Conservation (phyloP, 2,888 invertebrate genomes). For the Lasioglossum villosulum region DNA sequence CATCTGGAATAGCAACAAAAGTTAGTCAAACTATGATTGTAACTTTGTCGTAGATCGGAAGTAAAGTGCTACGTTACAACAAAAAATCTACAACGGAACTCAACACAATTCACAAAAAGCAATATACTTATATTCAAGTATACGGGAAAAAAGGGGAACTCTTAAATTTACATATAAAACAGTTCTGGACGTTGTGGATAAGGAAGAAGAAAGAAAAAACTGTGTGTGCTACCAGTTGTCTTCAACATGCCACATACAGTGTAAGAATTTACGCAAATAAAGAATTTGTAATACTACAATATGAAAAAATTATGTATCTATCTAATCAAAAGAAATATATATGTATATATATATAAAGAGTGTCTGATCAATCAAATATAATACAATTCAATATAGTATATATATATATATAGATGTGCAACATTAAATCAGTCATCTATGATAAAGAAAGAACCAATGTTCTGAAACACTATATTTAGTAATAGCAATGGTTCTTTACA, state of each 20-base stretch:
- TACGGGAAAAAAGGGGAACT: conserved; percentile 27
- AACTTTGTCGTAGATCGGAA: conserved; percentile 41
- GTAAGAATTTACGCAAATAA: conserved; percentile 42
- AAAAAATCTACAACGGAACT: conserved; percentile 63
- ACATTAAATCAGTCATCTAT: conserved; percentile 32
- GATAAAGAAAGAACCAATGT: conserved; percentile 36
- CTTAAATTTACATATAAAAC: conserved; percentile 36
- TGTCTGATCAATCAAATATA: conserved; percentile 62
- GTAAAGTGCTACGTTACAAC: conserved; percentile 53
- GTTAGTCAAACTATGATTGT: conserved; percentile 53
- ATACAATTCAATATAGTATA: conserved; percentile 31
- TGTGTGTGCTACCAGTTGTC: conserved; percentile 65
- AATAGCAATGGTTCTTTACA: background rate
- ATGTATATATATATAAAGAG: conserved; percentile 28
- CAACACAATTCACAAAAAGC: conserved; percentile 64
- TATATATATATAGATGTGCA: conserved; percentile 38
- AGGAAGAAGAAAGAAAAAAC: conserved; percentile 40
- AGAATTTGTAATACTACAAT: conserved; percentile 22
- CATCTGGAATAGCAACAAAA: conserved; percentile 62
- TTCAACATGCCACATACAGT: conserved; percentile 67
- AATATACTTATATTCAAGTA: conserved; percentile 46
- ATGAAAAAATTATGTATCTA: conserved; percentile 32
- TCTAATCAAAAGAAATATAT: conserved; percentile 44
- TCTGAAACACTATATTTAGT: conserved; percentile 43
- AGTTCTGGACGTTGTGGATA: conserved; percentile 42